Conservation (phyloP, 2,888 invertebrate genomes). For the Oegoconia quadripuncta region DNA sequence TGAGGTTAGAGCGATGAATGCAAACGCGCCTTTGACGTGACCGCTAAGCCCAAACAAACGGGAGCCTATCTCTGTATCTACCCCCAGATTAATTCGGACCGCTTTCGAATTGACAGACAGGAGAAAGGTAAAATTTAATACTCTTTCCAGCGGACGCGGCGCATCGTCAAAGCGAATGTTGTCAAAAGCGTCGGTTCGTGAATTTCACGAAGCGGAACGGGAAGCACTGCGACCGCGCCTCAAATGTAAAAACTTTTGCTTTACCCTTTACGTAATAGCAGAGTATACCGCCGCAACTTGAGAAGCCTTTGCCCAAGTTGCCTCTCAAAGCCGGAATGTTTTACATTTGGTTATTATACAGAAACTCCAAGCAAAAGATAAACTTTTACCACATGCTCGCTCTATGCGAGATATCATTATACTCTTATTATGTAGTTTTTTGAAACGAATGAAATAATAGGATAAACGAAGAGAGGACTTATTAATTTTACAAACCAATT, state of each 20-base stretch:
- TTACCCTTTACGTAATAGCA: conserved; percentile 66
- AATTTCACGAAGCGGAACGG: conserved; percentile 61
- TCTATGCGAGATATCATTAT: too few relatives aligned
- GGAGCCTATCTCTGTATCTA: conserved; percentile 35
- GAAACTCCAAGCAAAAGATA: conserved; percentile 38
- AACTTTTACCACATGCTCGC: conserved; percentile 34
- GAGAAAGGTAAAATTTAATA: conserved; percentile 65
- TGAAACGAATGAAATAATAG: too few relatives aligned
- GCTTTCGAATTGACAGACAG: conserved; percentile 54
- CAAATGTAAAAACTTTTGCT: conserved; percentile 75
- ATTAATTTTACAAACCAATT: too few relatives aligned
- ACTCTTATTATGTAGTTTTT: too few relatives aligned
- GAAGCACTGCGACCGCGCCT: conserved; percentile 52
- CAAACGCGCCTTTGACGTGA: conserved; percentile 49
- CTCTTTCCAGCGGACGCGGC: conserved; percentile 42
- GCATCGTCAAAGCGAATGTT: conserved; percentile 69
- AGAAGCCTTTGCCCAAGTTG: conserved; percentile 69
- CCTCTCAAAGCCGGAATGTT: conserved; percentile 70
- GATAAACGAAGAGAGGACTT: too few relatives aligned
- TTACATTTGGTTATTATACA: conserved; percentile 64
- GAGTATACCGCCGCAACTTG: conserved; percentile 48
- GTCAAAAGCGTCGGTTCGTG: conserved; percentile 67
- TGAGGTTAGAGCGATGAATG: conserved; percentile 36
- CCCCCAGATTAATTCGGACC: conserved; percentile 52
- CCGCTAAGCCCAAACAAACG: conserved; percentile 39